Conservation (phyloP, 2,797 vertebrate genomes). For the Gephyroberyx darwinii region DNA sequence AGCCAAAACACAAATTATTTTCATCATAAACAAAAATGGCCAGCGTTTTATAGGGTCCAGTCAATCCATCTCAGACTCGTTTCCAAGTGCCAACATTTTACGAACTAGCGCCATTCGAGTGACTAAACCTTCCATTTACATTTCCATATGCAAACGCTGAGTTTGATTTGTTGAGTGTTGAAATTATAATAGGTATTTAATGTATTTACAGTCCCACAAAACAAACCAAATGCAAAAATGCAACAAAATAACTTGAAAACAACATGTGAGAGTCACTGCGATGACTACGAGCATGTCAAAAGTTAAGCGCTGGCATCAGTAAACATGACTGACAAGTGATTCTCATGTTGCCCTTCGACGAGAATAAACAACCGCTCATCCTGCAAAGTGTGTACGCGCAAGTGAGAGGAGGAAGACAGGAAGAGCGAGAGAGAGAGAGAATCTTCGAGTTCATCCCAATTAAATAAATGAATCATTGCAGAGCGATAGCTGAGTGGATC, state of each 20-base stretch:
- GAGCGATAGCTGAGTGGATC: conserved; percentile 60
- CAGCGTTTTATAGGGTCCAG: conserved; percentile 3
- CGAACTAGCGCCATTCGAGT: not conserved
- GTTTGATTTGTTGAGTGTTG: too few species aligned
- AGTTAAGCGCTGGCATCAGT: conserved; percentile 48
- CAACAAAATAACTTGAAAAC: too few species aligned
- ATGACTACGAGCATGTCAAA: conserved; percentile 28
- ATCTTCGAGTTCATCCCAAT: conserved; percentile 64
- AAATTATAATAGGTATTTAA: too few species aligned
- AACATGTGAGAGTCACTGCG: conserved; percentile 11
- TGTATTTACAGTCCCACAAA: too few species aligned
- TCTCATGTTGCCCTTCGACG: conserved; percentile 40
- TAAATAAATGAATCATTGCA: conserved; percentile 71
- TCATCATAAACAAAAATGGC: conserved; percentile 24
- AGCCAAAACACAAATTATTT: conserved; percentile 41
- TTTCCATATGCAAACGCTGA: not conserved
- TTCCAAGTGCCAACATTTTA: not conserved
- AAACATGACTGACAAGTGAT: conserved; percentile 35
- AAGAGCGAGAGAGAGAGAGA: conserved; percentile 12
- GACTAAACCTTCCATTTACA: not conserved
- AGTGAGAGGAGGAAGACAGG: conserved; percentile 6
- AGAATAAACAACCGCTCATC: conserved; percentile 43
- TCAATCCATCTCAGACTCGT: not conserved
- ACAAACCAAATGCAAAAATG: too few species aligned
- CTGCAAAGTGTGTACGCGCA: conserved; percentile 18